phyloP scores from a whole-genome alignment of 2,797 vertebrate species.

The Schizopygopsis malacanthus region DNA sequence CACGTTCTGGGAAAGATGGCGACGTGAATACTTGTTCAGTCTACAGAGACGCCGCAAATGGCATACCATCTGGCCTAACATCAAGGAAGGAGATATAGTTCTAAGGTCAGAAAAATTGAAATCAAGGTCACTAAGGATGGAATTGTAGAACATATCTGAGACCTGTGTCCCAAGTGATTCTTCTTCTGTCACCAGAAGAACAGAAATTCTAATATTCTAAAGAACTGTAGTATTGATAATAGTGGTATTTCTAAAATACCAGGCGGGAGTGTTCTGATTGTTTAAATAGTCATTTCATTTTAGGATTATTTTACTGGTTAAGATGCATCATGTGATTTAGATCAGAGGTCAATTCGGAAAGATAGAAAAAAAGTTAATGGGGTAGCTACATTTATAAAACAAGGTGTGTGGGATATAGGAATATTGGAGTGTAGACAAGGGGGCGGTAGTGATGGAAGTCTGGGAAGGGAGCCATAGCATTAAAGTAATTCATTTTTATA shows the following conservation, averaged over 20 bases:
- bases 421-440: too few relatives aligned
- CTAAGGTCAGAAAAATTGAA: neutral
- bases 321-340: neutral
- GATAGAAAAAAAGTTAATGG: too few relatives aligned
- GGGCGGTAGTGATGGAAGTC: too few relatives aligned
- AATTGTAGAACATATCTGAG: neutral
- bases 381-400: too few relatives aligned
- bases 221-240: neutral
- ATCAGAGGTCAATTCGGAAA: neutral
- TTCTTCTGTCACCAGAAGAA: neutral
- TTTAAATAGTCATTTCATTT: neutral
- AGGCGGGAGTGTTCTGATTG: neutral
- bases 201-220: neutral
- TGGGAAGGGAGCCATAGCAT: too few relatives aligned
- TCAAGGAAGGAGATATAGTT: constrained; percentile 6
- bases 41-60: neutral
- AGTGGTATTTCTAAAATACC: neutral
- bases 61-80: neutral
- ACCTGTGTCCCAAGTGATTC: neutral
- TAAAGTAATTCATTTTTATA: too few relatives aligned
- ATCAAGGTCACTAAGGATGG: neutral
- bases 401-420: too few relatives aligned
- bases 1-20: too few relatives aligned
- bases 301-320: neutral
- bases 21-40: too few relatives aligned